phyloP scores from a whole-genome alignment of 2,113 vertebrate genomes.

The Amblyornis subalaris region DNA sequence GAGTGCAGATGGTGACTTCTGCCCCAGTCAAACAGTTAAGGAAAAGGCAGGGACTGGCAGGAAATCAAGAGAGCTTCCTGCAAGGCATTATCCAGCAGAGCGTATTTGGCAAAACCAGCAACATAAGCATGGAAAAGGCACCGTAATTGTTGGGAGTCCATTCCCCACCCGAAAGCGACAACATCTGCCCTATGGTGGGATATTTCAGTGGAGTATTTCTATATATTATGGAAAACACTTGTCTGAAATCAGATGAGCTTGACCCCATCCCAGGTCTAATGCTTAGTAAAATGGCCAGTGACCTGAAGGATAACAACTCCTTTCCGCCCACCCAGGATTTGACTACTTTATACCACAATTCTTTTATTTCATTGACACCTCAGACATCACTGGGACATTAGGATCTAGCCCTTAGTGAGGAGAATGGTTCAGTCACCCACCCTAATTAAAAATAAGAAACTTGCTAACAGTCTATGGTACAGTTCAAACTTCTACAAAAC shows the following conservation, averaged over 20 bases:
- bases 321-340: rapidly evolving
- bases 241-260: background rate
- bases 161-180: rapidly evolving
- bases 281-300: background rate
- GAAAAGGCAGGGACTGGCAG: background rate
- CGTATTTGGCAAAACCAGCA: background rate
- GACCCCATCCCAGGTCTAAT: background rate
- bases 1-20: background rate
- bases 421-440: background rate
- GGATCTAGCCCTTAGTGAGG: background rate
- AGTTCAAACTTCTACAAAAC: background rate
- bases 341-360: background rate
- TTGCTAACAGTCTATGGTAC: background rate
- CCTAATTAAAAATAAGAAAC: background rate
- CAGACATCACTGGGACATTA: background rate
- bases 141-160: background rate
- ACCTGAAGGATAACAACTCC: background rate
- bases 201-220: background rate
- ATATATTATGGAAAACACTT: background rate
- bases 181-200: background rate
- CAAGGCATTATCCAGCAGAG: background rate
- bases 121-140: background rate
- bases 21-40: background rate
- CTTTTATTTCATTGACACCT: background rate
- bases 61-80: background rate